Base-by-base conservation (phyloP, 35 echinoderm and acorn worm species). In the Lytechinus pictus region DNA sequence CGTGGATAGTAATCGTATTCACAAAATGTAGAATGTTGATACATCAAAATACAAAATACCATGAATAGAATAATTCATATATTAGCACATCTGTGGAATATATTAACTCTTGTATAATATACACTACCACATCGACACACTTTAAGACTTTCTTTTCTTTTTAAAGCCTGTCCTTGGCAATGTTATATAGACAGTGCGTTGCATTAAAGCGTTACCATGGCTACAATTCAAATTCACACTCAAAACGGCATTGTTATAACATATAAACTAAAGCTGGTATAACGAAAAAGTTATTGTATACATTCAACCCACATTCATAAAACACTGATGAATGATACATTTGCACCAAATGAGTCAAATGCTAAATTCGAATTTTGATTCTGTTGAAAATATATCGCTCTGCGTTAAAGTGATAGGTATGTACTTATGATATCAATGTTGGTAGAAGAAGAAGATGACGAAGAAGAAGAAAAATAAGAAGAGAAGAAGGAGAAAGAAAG, bases 51-150 rank as follows among this genome's bases (percentile, higher is more conserved):
- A 79, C 21, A 79, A 79, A 79, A 79, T 79, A 16, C 66, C 19
- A 79, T 79, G 66, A 79, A 79, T 79, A 71, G 61, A 71, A 71
- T 71, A 79, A 79, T 19, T 79, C 66, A 79, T 79, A 79, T 79
- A 79, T 79, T 79, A 79, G 66, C 66, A 79, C 66, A 79, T 79
- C 66, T 79, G 66, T 79, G 66, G 66, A 79, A 79, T 79, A 79
- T 79, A 79, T 79, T 79, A 79, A 79, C n/a, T 79, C 66, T 79
- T 79, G 66, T 79, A 79, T 79, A 5, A 79, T 79, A 79, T 24
- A 79, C 66, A 79, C 66, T 24, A 79, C 66, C 66, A 79, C 66
- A 79, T 79, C 19, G 66, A 79, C 66, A 79, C 66, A 79, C 16
- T 79, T 79, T 79, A 24, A 79, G 19, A 24, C 19, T 24, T 16